Conservation (phyloP, 2,888 invertebrate species). For the Rhodophaea formosa region DNA sequence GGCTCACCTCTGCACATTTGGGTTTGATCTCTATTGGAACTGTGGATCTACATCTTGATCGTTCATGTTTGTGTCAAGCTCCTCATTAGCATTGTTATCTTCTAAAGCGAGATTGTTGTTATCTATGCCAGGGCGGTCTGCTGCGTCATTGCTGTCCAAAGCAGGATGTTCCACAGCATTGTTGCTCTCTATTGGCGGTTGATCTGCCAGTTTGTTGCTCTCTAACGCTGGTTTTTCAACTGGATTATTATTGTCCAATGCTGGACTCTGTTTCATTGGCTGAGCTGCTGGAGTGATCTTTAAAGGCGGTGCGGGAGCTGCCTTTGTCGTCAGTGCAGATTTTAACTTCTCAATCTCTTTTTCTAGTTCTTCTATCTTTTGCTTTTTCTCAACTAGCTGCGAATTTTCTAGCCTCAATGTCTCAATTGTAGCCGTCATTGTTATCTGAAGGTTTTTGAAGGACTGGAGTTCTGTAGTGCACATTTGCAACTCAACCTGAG, state of each 20-base stretch:
- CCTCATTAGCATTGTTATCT: conserved; percentile 63
- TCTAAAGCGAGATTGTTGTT: conserved; percentile 1
- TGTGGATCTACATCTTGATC: conserved; percentile 68
- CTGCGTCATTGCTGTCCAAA: neutral
- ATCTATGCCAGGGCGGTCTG: neutral
- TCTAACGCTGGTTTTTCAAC: conserved; percentile 66
- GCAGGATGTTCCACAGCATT: conserved; percentile 6
- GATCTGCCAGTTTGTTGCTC: conserved; percentile 36
- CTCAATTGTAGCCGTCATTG: conserved; percentile 68
- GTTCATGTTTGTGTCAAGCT: conserved; percentile 68
- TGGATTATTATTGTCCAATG: conserved; percentile 56
- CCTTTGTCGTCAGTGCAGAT: conserved; percentile 59
- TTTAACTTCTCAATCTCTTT: conserved; percentile 63
- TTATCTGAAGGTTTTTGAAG: conserved; percentile 70
- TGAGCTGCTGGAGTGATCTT: conserved; percentile 67
- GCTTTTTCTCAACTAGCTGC: conserved; percentile 62
- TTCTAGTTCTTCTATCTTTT: conserved; percentile 65
- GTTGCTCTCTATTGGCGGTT: conserved; percentile 4
- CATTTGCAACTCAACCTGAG: conserved; percentile 61
- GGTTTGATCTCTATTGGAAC: conserved; percentile 35
- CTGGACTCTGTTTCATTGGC: conserved; percentile 64
- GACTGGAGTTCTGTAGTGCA: conserved; percentile 74
- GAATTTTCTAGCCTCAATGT: conserved; percentile 71
- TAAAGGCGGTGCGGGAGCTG: conserved; percentile 48
- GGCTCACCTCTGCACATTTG: neutral